Percentiles rank a stretch among this genome's conserved stretches.
Evolutionary conservation across 2,888 invertebrate genomes (phyloP).

Genomic region (Microctonus aethiopoides): DNA sequence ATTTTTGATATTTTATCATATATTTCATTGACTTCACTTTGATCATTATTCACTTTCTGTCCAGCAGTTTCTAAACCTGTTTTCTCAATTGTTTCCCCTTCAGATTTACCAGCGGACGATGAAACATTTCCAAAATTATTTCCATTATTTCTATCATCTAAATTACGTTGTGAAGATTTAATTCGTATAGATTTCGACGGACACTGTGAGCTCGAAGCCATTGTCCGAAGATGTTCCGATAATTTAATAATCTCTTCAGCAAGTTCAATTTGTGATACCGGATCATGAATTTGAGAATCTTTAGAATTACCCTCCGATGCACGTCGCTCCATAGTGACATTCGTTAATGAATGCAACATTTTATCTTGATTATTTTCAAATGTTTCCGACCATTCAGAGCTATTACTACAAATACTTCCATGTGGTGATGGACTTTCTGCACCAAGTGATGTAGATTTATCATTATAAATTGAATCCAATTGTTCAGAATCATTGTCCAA

Average conservation of each 20-base stretch:
- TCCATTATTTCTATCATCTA: background rate
- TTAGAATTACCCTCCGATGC: constrained; percentile 82
- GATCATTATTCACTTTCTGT: background rate
- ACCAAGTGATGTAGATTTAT: constrained; percentile 65
- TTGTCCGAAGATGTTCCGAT: constrained; percentile 75
- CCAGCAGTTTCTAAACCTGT: background rate
- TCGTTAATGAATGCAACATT: constrained; percentile 33
- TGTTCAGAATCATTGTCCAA: constrained; percentile 70
- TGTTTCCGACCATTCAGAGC: constrained; percentile 47
- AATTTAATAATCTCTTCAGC: constrained; percentile 87
- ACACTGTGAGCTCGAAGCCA: background rate
- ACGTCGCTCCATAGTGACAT: constrained; percentile 71
- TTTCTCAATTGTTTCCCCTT: constrained; percentile 1
- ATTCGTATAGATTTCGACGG: background rate
- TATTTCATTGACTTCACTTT: constrained; percentile 55
- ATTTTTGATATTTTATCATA: constrained; percentile 60
- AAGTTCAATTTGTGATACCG: constrained; percentile 67
- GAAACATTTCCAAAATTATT: background rate
- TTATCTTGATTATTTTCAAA: constrained; percentile 34
- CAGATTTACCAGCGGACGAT: background rate
- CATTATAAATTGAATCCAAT: constrained; percentile 17
- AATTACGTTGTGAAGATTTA: background rate
- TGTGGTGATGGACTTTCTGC: constrained; percentile 86
- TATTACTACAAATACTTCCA: constrained; percentile 77
- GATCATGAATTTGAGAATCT: constrained; percentile 46